Conservation (phyloP, 2,888 invertebrate genomes). For the Melieria omissa region DNA sequence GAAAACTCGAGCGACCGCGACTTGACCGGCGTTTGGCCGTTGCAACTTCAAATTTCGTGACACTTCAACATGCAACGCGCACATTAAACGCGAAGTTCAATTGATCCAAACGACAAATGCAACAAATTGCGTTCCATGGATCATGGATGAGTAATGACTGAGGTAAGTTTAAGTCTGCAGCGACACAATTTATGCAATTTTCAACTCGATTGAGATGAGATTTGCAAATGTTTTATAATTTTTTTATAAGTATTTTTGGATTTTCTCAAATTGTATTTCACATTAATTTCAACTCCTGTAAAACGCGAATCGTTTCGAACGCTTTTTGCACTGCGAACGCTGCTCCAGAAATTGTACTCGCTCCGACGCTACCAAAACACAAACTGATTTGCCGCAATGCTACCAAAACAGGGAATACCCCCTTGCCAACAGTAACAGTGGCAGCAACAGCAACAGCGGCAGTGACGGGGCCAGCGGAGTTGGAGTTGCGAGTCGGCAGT, state of each 20-base stretch:
- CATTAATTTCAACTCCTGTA: neutral
- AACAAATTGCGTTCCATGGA: neutral
- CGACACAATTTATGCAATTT: neutral
- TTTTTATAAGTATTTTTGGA: neutral
- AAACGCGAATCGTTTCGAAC: neutral
- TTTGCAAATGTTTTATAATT: neutral
- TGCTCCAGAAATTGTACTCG: constrained; percentile 26
- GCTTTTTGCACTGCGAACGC: neutral
- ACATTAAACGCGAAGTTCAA: neutral
- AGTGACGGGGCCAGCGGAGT: no score
- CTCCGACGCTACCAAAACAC: constrained; percentile 50
- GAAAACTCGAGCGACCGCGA: constrained; percentile 9
- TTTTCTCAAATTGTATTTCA: neutral
- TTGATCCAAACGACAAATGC: constrained; percentile 9
- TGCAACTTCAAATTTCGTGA: constrained; percentile 20
- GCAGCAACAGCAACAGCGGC: no score
- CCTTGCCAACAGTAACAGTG: constrained; percentile 30
- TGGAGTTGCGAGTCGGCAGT: no score
- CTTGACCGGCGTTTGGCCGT: neutral
- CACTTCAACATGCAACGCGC: constrained; percentile 7
- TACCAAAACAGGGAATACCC: constrained; percentile 54
- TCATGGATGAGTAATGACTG: neutral
- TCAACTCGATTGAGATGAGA: neutral
- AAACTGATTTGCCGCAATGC: constrained; percentile 59
- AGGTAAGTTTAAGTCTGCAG: no score